Percentiles rank a stretch among this genome's conserved stretches.
phyloP scores from a whole-genome alignment of 35 echinoderm and acorn worm species.

The Apostichopus californicus region DNA sequence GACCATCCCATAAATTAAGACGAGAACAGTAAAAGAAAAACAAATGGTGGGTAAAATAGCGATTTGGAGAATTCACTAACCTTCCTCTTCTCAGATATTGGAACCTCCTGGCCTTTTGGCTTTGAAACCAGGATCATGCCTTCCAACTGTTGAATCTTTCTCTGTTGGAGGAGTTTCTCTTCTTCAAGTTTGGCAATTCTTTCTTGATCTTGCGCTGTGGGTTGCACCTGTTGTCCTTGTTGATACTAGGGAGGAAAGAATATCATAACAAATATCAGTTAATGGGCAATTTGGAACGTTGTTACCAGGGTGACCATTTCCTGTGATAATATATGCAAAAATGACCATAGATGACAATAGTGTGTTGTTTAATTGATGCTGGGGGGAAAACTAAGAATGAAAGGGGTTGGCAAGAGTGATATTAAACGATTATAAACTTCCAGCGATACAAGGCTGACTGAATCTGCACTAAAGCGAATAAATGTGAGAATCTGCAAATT shows the following conservation, averaged over 20 bases:
- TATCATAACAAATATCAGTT: background rate
- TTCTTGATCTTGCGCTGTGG: conserved; percentile 17
- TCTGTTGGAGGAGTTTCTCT: conserved; percentile 34
- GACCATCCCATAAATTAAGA: too few relatives aligned
- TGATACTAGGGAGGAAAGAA: conserved; percentile 14
- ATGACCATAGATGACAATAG: too few relatives aligned
- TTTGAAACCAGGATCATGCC: conserved; percentile 63
- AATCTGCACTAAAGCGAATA: too few relatives aligned
- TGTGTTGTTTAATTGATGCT: too few relatives aligned
- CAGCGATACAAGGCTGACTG: too few relatives aligned
- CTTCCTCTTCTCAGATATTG: conserved; percentile 45
- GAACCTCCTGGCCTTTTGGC: background rate
- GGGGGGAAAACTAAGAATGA: too few relatives aligned
- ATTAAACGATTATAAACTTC: too few relatives aligned
- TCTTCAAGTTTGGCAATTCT: conserved; percentile 46
- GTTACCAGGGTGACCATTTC: background rate
- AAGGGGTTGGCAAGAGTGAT: too few relatives aligned
- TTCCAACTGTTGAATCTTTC: conserved; percentile 53
- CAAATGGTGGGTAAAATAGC: too few relatives aligned
- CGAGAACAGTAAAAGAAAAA: too few relatives aligned
- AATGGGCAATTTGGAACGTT: background rate
- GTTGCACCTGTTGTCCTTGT: conserved; percentile 15
- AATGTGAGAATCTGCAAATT: too few relatives aligned
- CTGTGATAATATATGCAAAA: too few relatives aligned
- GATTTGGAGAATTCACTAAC: background rate